A percentile compares a stretch with the other conserved stretches of the same genome.
Conservation (phyloP, 2,888 invertebrate species). For the Horisme vitalbata region DNA sequence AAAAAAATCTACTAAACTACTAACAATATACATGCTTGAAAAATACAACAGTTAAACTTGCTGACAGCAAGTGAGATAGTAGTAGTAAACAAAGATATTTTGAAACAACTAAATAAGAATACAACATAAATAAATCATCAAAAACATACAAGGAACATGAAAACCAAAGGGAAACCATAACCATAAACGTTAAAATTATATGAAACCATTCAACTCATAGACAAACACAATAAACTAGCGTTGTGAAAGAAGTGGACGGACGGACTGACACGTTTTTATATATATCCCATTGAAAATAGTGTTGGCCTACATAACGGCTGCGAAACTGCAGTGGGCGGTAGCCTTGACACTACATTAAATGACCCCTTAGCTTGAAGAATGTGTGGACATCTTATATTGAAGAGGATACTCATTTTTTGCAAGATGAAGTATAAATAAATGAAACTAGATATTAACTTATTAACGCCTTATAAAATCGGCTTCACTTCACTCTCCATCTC, state of each 20-base stretch:
- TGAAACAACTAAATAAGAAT: no score
- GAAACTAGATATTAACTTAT: no score
- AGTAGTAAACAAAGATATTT: no score
- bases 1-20: no score
- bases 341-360: slow-evolving; percentile 50
- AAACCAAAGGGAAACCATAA: slow-evolving; percentile 21
- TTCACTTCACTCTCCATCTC: no score
- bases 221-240: slow-evolving; percentile 37
- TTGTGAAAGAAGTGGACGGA: slow-evolving; percentile 60
- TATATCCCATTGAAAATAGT: slow-evolving; percentile 62
- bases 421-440: neutral
- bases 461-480: no score
- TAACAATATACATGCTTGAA: no score
- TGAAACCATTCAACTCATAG: slow-evolving; percentile 31
- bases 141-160: no score
- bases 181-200: slow-evolving; percentile 20
- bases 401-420: neutral
- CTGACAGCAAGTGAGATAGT: no score
- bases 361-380: slow-evolving; percentile 18
- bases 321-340: slow-evolving; percentile 31
- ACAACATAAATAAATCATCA: no score
- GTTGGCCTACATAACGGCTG: slow-evolving; percentile 46
- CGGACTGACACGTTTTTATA: slow-evolving; percentile 48
- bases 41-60: no score
- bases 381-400: slow-evolving; percentile 20